A percentile compares a stretch with the other conserved stretches of the same genome.
These are phyloP conservation scores for Nannobrachium achirus DNA, from an alignment of 2,113 vertebrate genomes.

Conservation along the genomic window DNA sequence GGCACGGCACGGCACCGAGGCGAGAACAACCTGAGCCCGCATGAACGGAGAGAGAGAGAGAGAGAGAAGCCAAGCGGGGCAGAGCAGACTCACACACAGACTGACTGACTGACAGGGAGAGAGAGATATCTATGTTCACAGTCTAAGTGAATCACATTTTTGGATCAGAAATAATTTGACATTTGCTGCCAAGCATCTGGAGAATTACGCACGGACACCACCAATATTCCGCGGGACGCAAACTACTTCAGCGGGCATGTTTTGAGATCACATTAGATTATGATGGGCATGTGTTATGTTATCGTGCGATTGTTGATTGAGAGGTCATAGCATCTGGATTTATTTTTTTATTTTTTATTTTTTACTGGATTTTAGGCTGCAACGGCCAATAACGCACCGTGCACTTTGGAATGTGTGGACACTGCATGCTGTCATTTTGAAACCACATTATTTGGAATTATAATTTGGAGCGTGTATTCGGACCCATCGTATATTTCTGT, in stretches of 20 bases:
- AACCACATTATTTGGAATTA: constrained; percentile 14
- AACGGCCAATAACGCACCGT: constrained; percentile 1
- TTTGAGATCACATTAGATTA: not conserved
- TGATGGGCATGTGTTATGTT: not conserved
- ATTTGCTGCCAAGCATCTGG: constrained; percentile 8
- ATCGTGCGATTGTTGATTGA: not conserved
- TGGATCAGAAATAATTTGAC: constrained; percentile 24
- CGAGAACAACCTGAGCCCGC: constrained; percentile 45
- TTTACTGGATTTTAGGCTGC: not conserved
- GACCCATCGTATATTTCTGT: not conserved
- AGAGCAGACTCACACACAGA: not conserved
- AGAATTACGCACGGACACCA: constrained; percentile 59
- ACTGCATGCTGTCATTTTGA: not conserved
- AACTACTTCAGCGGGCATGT: constrained; percentile 55
- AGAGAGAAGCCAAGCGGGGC: not conserved
- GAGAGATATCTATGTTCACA: not conserved
- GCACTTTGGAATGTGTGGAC: constrained; percentile 24
- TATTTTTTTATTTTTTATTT: not conserved
- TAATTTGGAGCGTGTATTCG: not conserved
- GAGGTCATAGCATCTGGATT: not conserved
- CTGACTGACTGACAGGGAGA: not conserved
- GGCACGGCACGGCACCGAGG: constrained; percentile 36
- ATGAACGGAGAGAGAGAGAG: not conserved
- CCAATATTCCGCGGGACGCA: constrained; percentile 15
- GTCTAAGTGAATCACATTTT: not conserved